Evolutionary conservation across 2,888 invertebrate genomes (phyloP).

Genomic region (Antheraea yamamai): DNA sequence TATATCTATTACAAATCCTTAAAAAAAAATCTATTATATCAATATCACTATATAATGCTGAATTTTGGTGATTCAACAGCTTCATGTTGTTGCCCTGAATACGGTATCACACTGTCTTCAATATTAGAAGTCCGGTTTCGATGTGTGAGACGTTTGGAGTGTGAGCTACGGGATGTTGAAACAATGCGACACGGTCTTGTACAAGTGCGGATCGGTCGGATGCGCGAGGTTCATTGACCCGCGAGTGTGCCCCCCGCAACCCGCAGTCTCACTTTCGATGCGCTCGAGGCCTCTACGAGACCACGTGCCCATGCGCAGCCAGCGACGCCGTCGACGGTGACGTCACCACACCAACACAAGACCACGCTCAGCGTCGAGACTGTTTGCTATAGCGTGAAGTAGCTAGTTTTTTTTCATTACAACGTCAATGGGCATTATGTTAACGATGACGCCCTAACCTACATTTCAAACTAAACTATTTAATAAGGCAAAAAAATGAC

Average conservation of each 20-base stretch:
- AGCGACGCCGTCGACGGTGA: slow-evolving; percentile 59
- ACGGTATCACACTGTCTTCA: slow-evolving; percentile 36
- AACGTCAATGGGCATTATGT: slow-evolving; percentile 63
- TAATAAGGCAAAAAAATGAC: slow-evolving; percentile 14
- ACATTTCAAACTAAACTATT: slow-evolving; percentile 48
- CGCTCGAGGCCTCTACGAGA: slow-evolving; percentile 69
- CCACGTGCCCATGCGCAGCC: slow-evolving; percentile 73
- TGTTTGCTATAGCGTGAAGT: slow-evolving; percentile 57
- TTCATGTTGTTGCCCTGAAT: slow-evolving; percentile 35
- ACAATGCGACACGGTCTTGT: slow-evolving; percentile 72
- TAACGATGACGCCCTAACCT: slow-evolving; percentile 36
- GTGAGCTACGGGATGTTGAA: slow-evolving; percentile 62
- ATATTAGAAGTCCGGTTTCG: slow-evolving; percentile 47
- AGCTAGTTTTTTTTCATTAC: slow-evolving; percentile 68
- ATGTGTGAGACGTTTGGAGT: slow-evolving; percentile 47
- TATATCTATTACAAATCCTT: slow-evolving; percentile 20
- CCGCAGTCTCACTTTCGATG: slow-evolving; percentile 78
- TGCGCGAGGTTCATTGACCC: slow-evolving; percentile 74
- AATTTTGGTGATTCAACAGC: slow-evolving; percentile 30
- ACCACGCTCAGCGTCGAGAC: slow-evolving; percentile 51
- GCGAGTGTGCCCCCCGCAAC: slow-evolving; percentile 42
- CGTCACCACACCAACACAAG: slow-evolving; percentile 63
- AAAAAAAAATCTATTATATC: slow-evolving; percentile 2
- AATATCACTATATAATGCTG: not conserved
- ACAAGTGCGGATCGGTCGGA: slow-evolving; percentile 78